phyloP scores from a whole-genome alignment of 2,113 vertebrate genomes.

The Rafetus swinhoei region DNA sequence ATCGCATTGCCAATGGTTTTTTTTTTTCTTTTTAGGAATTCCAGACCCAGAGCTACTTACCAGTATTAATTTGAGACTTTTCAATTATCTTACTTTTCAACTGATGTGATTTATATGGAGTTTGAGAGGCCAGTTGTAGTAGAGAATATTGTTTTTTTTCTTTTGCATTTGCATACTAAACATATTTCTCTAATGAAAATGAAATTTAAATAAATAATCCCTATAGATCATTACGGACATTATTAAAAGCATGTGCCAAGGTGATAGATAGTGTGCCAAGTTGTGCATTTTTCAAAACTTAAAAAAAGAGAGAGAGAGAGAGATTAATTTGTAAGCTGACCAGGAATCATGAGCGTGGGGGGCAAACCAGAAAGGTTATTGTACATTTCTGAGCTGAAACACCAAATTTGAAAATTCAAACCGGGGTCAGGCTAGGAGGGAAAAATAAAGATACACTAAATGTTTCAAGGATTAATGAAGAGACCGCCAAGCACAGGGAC shows the following conservation, averaged over 20 bases:
- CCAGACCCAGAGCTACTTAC: background rate
- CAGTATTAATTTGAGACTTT: background rate
- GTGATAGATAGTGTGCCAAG: constrained; percentile 2
- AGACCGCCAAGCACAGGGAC: background rate
- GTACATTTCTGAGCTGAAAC: background rate
- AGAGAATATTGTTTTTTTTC: background rate
- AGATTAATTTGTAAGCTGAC: background rate
- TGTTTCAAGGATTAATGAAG: background rate
- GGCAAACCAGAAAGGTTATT: background rate
- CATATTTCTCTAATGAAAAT: constrained; percentile 14
- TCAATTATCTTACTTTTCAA: constrained; percentile 5
- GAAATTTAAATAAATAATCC: constrained; percentile 46
- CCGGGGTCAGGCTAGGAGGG: background rate
- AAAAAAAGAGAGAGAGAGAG: background rate
- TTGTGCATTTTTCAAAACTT: constrained; percentile 9
- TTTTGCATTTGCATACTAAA: background rate
- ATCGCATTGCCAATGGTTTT: background rate
- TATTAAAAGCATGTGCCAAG: constrained; percentile 19
- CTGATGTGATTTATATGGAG: background rate
- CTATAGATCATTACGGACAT: constrained; percentile 5
- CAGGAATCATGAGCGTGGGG: background rate
- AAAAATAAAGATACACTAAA: background rate
- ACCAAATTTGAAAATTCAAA: background rate
- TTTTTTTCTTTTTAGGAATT: background rate
- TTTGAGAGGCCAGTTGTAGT: background rate